Base-by-base conservation (phyloP, 2,797 vertebrate species). In the Pseudochaenichthys georgianus region DNA sequence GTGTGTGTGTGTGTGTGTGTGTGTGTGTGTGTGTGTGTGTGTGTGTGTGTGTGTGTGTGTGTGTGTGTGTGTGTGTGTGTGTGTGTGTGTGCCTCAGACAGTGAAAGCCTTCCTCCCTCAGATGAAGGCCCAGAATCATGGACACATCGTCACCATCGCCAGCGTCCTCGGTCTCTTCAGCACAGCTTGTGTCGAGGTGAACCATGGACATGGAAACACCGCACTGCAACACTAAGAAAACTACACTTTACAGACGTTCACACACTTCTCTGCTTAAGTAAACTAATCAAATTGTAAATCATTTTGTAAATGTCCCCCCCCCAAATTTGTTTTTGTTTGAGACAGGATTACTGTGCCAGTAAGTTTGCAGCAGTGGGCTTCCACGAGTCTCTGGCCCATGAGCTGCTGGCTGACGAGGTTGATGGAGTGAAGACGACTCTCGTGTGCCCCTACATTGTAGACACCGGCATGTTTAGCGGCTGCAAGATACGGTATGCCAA, bases 361-460 rank as follows among this genome's bases (percentile, higher is more conserved):
- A 94, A 92, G 70, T 95, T 94, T 80, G 93, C 94, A 2, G 92
- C 90, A 5, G 93, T 94, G 60, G 93, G 93, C 13, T 94, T 94
- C 77, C 94, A 94, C 0, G 93, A 95, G 85, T 94, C 94, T 48
- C 75, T 94, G 70, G 92, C 92, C 58, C 92, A 94, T 5, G 91
- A 94, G 81, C 78, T 95, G 83, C 85, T 91, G 70, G 90, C 89
- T 16, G 90, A 94, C 5, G 90, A 92, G 19, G 57, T 91, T 1
- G 80, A 92, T 2, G 90, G 88, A 21, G 89, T 93, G 75, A 94
- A 94, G 87, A 94, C 91, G 0, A 94, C 91, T 1, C 92, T 95
- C 0, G 90, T 94, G 41, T 94, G 93, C 21, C 93, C 94, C 13
- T 95, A 92, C 16, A 91, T 94, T 2, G 90, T 94, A 2, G 78